Evolutionary conservation across 2,888 invertebrate species (phyloP), one percentile per base, ranked within the genome.

Genomic region (Hydropsyche betteni): DNA sequence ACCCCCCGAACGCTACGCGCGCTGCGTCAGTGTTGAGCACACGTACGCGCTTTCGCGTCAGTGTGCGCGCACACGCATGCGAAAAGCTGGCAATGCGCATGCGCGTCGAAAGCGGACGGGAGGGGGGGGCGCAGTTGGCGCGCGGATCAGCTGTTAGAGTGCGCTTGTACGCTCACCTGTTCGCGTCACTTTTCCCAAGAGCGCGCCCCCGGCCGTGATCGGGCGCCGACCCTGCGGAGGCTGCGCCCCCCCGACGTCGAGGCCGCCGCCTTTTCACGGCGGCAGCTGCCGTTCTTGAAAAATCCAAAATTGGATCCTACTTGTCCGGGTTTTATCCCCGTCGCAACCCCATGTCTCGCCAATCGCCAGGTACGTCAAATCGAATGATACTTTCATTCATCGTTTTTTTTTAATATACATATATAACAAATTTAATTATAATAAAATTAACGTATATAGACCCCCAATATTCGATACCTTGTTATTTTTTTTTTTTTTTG

Each of bases 91-190:
- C 3, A 0, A 36, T 24, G 58, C 16, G 58, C 24, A 8, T 24
- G 58, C 24, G 16, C 8, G 24, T 14, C 5, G 14, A 1, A 0
- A 4, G 53, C 14, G 34, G 64, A 34, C 34, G 64, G 64, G 64
- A 1, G 33, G 34, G 64, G 34, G 64, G 64, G 64, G 55, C n/a
- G 55, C n/a, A 0, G n/a, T 55, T 55, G 55, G 64, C 64, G 64
- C 44, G 44, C 6, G 1, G 34, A 64, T 64, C 64, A 64, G 64
- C 64, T 64, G 64, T 36, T 64, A 6, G 44, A 10, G 36, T 36
- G 64, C 34, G 64, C 51, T n/a, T 51, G n/a, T 3, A n/a, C 14
- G 36, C 12, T 34, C 64, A n/a, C n/a, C 8, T 34, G 64, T 64
- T 36, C 36, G 34, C 64, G 33, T 12, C n/a, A 5, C 64, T 36